These are phyloP conservation scores for Drosophila merina DNA, from an alignment of 2,888 invertebrate genomes.

Conservation along the genomic window DNA sequence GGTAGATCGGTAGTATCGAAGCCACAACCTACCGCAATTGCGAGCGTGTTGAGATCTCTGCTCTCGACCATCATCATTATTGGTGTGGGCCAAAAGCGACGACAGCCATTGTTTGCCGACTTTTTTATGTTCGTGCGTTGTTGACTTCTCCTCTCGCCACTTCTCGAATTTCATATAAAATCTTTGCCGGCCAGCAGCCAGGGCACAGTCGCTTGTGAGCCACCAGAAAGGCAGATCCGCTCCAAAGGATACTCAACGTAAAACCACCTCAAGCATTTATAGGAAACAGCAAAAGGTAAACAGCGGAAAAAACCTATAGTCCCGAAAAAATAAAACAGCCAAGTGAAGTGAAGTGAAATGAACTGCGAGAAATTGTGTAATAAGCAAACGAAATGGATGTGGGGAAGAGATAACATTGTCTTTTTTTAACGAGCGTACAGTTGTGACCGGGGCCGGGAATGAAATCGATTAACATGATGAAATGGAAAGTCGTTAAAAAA, in stretches of 20 bases:
- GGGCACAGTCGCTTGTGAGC: slow-evolving; percentile 75
- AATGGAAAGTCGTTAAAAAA: background rate
- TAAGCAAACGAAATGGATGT: slow-evolving; percentile 42
- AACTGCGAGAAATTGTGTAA: slow-evolving; percentile 68
- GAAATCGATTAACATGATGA: background rate
- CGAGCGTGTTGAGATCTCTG: slow-evolving; percentile 59
- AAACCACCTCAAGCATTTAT: slow-evolving; percentile 54
- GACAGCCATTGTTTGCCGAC: slow-evolving; percentile 51
- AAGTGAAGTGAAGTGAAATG: slow-evolving; percentile 67
- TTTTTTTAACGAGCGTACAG: slow-evolving; percentile 21
- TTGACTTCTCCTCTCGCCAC: slow-evolving; percentile 52
- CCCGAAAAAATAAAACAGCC: slow-evolving; percentile 9
- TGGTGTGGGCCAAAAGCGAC: slow-evolving; percentile 46
- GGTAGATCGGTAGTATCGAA: slow-evolving; percentile 26
- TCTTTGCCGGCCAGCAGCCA: slow-evolving; percentile 64
- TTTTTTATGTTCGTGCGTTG: slow-evolving; percentile 41
- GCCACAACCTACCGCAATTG: slow-evolving; percentile 76
- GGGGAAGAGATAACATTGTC: slow-evolving; percentile 22
- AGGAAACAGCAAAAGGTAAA: slow-evolving; percentile 79
- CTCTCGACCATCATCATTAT: slow-evolving; percentile 50
- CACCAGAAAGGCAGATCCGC: slow-evolving; percentile 61
- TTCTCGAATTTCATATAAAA: slow-evolving; percentile 81
- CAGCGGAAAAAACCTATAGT: slow-evolving; percentile 31
- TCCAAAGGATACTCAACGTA: slow-evolving; percentile 59
- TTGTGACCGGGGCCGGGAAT: slow-evolving; percentile 10